These are phyloP conservation scores for Oxyura jamaicensis DNA, from an alignment of 2,113 vertebrate genomes.

Conservation along the genomic window DNA sequence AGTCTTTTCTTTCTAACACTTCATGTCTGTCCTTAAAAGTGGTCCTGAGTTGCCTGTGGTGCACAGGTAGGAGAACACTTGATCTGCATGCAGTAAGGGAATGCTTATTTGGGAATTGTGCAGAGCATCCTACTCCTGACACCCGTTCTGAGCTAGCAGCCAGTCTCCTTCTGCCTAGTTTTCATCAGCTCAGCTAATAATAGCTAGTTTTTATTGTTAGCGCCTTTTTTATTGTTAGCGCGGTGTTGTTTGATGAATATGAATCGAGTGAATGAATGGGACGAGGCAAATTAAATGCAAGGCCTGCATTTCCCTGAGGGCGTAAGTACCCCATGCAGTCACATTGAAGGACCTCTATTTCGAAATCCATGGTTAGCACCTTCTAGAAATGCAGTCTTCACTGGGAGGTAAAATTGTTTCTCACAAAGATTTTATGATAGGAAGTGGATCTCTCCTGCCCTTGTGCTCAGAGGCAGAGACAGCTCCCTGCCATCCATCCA, in stretches of 20 bases:
- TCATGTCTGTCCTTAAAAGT: background rate
- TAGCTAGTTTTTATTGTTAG: conserved; percentile 21
- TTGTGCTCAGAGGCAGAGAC: background rate
- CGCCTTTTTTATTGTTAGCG: background rate
- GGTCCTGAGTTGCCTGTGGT: background rate
- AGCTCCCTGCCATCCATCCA: background rate
- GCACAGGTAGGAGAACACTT: background rate
- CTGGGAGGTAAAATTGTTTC: background rate
- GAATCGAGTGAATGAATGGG: background rate
- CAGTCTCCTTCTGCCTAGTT: background rate
- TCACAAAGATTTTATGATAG: background rate
- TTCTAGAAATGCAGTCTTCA: background rate
- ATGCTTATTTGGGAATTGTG: background rate
- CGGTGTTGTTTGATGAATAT: background rate
- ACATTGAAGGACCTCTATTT: background rate
- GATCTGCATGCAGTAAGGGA: background rate
- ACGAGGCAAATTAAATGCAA: background rate
- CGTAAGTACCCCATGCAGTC: background rate
- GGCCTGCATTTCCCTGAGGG: background rate
- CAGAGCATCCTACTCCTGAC: background rate
- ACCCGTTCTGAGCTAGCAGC: background rate
- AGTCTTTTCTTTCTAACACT: background rate
- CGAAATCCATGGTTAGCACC: background rate
- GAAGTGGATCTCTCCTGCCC: background rate
- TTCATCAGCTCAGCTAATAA: conserved; percentile 18